Conservation (phyloP, 2,113 vertebrate genomes). For the Brienomyrus longianalis region DNA sequence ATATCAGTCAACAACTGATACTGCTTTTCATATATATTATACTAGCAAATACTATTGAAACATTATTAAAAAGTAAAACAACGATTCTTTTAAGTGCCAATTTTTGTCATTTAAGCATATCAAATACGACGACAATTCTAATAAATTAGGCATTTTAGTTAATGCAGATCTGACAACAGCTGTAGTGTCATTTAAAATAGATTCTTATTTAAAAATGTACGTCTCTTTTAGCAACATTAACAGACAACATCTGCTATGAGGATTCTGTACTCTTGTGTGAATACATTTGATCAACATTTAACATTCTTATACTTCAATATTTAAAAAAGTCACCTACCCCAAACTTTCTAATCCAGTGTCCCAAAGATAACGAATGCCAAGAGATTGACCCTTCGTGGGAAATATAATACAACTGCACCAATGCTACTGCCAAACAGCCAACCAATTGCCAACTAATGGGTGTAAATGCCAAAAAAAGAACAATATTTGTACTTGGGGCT, state of each 20-base stretch:
- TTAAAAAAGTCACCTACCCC: not conserved
- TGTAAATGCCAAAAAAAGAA: not conserved
- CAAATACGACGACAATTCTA: not conserved
- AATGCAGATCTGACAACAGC: not conserved
- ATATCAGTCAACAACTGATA: conserved; percentile 12
- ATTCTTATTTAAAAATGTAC: not conserved
- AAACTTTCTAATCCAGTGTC: not conserved
- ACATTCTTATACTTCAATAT: not conserved
- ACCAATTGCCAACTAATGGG: not conserved
- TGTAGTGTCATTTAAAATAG: not conserved
- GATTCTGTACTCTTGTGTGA: not conserved
- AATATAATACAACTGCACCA: not conserved
- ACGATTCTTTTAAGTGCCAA: not conserved
- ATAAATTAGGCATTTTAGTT: not conserved
- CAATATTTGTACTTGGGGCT: not conserved
- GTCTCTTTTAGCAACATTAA: not conserved
- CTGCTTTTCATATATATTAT: not conserved
- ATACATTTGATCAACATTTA: not conserved
- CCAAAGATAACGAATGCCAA: not conserved
- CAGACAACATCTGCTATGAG: not conserved
- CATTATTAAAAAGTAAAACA: not conserved
- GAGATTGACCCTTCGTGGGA: not conserved
- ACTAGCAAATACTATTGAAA: not conserved
- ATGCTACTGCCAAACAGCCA: not conserved
- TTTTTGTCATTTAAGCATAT: not conserved